Base-by-base conservation (phyloP, 2,888 invertebrate species). In the Chrysodeixis includens region DNA sequence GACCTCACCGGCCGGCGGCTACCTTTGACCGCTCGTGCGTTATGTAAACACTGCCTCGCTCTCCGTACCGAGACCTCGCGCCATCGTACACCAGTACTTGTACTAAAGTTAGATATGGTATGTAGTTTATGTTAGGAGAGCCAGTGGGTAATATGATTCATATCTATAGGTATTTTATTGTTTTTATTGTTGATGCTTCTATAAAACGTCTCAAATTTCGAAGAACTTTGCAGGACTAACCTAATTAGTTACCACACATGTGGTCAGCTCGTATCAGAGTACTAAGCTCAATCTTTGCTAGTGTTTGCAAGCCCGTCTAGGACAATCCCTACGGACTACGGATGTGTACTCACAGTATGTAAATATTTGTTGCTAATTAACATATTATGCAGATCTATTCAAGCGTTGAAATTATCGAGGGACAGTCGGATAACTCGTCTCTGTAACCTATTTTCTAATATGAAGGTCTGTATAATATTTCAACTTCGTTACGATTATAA, bases 21-120 rank as follows among this genome's bases (percentile, higher is more conserved):
- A 53, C 71, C 76, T 71, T 49, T 71, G 71, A 71, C 75, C 66
- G 58, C 61, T 51, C 44, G 35, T 55, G 12, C 20, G 59, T 74
- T 76, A 62, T 62, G 59, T 67, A 73, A 71, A 62, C 5, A 44
- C 20, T 35, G 30, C n/a, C 32, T 32, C 20, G 51, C 12, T 51
- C 75, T 71, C 46, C 60, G 46, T 58, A 52, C 16, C 4, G 10
- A 5, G 22, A 0, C 9, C 35, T 35, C 12, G 35, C n/a, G n/a
- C n/a, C n/a, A n/a, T n/a, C n/a, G n/a, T n/a, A n/a, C n/a, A n/a
- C n/a, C n/a, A n/a, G n/a, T n/a, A n/a, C n/a, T n/a, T n/a, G n/a
- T n/a, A n/a, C n/a, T n/a, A n/a, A n/a, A n/a, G n/a, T n/a, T n/a
- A n/a, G n/a, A n/a, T n/a, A n/a, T n/a, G n/a, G n/a, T n/a, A n/a